Evolutionary conservation across 1,140 invertebrate species (phyloP).

Genomic region (Dysdera silvatica): DNA sequence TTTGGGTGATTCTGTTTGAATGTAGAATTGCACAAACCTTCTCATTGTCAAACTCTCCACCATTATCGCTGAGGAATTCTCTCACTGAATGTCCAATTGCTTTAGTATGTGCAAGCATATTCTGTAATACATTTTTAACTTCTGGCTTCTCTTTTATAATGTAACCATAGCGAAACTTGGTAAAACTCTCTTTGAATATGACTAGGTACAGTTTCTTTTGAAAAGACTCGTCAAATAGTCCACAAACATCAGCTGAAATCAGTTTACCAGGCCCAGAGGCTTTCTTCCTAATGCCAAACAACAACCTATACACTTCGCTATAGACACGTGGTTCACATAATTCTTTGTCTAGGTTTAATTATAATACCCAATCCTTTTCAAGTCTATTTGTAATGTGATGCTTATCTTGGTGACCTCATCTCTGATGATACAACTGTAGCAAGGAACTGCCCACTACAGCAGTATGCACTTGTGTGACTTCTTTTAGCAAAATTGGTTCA

Average conservation of each 20-base stretch:
- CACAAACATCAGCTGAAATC: conserved; percentile 8
- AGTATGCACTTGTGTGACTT: no score
- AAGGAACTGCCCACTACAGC: no score
- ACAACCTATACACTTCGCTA: conserved; percentile 6
- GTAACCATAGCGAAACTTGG: conserved; percentile 3
- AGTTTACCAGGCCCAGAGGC: conserved; percentile 1
- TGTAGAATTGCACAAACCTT: background rate
- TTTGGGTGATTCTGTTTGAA: conserved; percentile 13
- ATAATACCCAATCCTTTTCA: no score
- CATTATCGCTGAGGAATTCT: conserved; percentile 20
- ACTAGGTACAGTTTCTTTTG: conserved; percentile 7
- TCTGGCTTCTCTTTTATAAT: conserved; percentile 19
- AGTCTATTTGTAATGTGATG: no score
- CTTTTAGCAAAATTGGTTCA: no score
- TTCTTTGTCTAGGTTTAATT: no score
- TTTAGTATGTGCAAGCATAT: conserved; percentile 11
- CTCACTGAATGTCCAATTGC: background rate
- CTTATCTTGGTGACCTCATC: no score
- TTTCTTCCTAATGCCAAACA: background rate
- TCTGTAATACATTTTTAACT: background rate
- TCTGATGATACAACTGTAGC: no score
- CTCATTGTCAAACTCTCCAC: conserved; percentile 18
- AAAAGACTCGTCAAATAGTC: conserved; percentile 15
- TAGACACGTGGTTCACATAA: background rate
- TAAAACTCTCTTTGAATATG: conserved; percentile 17